Base-by-base conservation (phyloP, 2,888 invertebrate species). In the Epirrita christyi region DNA sequence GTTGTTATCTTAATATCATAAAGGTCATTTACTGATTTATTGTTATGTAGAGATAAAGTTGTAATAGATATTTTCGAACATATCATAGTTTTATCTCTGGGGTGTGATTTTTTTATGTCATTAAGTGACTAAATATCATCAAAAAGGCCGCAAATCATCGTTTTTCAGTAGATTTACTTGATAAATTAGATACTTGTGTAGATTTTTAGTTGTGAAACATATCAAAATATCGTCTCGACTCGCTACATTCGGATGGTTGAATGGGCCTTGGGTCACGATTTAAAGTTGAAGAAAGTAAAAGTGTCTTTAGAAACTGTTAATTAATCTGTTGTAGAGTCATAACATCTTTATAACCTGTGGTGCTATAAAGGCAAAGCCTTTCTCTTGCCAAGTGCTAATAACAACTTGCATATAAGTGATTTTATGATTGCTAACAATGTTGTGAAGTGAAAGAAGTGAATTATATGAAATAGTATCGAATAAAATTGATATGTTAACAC, bases 211-310 rank as follows among this genome's bases (percentile, higher is more conserved):
- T 50, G 42, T 34, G 34, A 34, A 50, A 50, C 27, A 34, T 41
- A 36, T 29, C 27, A 32, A 40, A 41, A 42, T 34, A 14, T 34
- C 9, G 49, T 40, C 38, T 47, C 38, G 10, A 28, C 14, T 47
- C 29, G 9, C 21, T n/a, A 10, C 10, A n/a, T 47, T 28, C 15
- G 15, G 14, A 2, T 2, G 38, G 14, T 14, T 36, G 8, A 2
- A 38, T 38, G 32, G n/a, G 29, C 49, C 42, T 50, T 42, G 50
- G 42, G n/a, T 27, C 13, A 40, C n/a, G n/a, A n/a, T n/a, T n/a
- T n/a, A n/a, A n/a, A n/a, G n/a, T n/a, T 34, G 14, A 50, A 50
- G 50, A 50, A 42, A 42, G 50, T 46, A 46, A 46, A 46, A 46
- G 36, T 34, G 36, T 15, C 29, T 29, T 9, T 37, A 27, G 9